phyloP scores from a whole-genome alignment of 2,797 vertebrate genomes.

The Propithecus deckenii region DNA sequence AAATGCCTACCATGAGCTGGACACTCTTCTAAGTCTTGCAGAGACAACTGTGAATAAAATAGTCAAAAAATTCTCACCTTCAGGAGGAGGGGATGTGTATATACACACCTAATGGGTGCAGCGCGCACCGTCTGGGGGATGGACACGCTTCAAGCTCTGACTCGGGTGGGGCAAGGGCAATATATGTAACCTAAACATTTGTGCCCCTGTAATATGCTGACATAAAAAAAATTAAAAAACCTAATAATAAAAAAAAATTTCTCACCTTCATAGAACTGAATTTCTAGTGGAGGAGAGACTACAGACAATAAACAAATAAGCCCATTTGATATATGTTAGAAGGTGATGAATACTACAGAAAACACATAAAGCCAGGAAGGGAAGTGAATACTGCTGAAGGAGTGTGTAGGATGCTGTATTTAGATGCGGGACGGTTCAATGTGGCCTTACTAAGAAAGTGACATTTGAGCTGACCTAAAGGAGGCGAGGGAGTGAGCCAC shows the following conservation, averaged over 20 bases:
- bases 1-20: background rate
- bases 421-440: background rate
- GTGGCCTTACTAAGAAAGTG: background rate
- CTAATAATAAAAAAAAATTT: background rate
- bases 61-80: background rate
- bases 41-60: background rate
- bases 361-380: background rate
- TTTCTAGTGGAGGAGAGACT: background rate
- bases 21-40: background rate
- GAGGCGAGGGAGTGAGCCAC: background rate
- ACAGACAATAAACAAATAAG: background rate
- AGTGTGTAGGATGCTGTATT: background rate
- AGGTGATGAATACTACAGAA: background rate
- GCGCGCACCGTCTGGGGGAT: too few species aligned
- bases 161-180: too few species aligned
- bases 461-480: background rate
- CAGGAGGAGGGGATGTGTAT: too few species aligned
- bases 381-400: background rate
- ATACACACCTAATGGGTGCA: too few species aligned
- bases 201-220: too few species aligned
- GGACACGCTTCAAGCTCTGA: too few species aligned
- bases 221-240: too few species aligned
- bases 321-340: background rate
- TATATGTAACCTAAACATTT: too few species aligned
- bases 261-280: background rate